phyloP scores from a whole-genome alignment of 2,797 vertebrate species.

The Euthynnus affinis region DNA sequence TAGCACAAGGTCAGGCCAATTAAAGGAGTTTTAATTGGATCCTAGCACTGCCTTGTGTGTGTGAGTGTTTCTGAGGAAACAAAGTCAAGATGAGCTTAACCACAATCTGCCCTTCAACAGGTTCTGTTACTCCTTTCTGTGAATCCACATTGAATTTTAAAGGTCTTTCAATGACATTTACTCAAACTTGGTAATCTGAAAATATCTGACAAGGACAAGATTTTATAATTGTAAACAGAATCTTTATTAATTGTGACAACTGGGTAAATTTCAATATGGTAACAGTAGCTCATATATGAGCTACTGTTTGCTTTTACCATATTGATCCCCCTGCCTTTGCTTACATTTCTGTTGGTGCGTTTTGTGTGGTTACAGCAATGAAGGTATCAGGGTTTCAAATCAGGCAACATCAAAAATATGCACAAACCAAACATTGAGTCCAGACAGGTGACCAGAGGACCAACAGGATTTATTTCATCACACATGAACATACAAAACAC shows the following conservation, averaged over 20 bases:
- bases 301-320: too few relatives aligned
- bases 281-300: neutral
- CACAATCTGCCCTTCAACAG: conserved; percentile 38
- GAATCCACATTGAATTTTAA: conserved; percentile 12
- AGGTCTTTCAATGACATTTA: neutral
- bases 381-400: too few relatives aligned
- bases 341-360: neutral
- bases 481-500: too few relatives aligned
- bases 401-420: too few relatives aligned
- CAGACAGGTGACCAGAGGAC: too few relatives aligned
- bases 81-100: conserved; percentile 44
- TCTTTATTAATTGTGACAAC: neutral
- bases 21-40: conserved; percentile 53
- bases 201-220: neutral
- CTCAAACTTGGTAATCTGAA: neutral
- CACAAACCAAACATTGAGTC: too few relatives aligned
- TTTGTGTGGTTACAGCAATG: conserved; percentile 8
- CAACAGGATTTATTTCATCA: too few relatives aligned
- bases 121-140: conserved; percentile 1
- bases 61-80: conserved; percentile 15
- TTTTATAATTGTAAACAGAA: neutral
- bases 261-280: neutral
- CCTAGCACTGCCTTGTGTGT: conserved; percentile 5
- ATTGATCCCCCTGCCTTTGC: neutral
- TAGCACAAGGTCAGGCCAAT: conserved; percentile 36